Evolutionary conservation across 2,888 invertebrate genomes (phyloP).

Genomic region (Melitaea athalia): DNA sequence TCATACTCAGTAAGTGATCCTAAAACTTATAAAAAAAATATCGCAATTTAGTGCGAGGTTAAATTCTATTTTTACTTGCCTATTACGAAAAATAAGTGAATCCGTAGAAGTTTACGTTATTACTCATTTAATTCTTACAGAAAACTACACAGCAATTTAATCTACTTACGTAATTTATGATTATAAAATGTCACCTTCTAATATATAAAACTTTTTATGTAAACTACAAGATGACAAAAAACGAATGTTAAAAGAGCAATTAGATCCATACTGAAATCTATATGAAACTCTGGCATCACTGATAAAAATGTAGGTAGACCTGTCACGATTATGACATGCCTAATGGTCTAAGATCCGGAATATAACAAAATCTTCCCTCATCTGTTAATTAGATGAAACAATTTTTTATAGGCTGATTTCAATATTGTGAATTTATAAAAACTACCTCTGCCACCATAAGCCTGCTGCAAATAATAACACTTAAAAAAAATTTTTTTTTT

Average conservation of each 20-base stretch:
- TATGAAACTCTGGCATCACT: not conserved
- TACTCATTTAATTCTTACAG: slow-evolving; percentile 24
- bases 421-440: too few relatives aligned
- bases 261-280: not conserved
- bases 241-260: not conserved
- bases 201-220: slow-evolving; percentile 4
- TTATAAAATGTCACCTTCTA: slow-evolving; percentile 24
- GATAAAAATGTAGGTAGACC: not conserved
- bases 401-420: too few relatives aligned
- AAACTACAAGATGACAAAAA: not conserved
- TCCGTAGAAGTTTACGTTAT: slow-evolving; percentile 3
- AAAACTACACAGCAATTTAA: slow-evolving; percentile 35
- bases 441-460: too few relatives aligned
- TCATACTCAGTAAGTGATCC: too few relatives aligned
- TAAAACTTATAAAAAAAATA: too few relatives aligned
- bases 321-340: not conserved
- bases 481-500: too few relatives aligned
- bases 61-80: too few relatives aligned
- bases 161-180: slow-evolving; percentile 28
- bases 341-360: too few relatives aligned
- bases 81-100: not conserved
- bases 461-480: too few relatives aligned
- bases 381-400: too few relatives aligned
- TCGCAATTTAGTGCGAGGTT: too few relatives aligned
- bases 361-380: too few relatives aligned